Conservation (phyloP, 2,797 vertebrate genomes). For the Myiothlypis coronata region DNA sequence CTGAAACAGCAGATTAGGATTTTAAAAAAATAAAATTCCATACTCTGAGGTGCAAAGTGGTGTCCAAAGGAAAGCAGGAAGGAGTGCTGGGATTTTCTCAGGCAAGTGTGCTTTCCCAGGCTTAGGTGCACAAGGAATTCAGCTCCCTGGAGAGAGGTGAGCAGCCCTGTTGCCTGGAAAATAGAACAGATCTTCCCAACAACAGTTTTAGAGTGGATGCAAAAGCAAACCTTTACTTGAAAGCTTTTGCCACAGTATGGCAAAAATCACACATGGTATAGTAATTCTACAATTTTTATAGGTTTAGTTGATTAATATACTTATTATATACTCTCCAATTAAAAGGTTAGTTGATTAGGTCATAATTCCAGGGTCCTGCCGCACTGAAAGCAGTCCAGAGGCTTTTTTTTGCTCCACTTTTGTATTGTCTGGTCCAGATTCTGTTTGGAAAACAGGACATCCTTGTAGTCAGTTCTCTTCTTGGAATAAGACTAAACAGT, state of each 20-base stretch:
- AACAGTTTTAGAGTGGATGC: not conserved
- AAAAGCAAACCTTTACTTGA: not conserved
- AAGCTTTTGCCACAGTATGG: not conserved
- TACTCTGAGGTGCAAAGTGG: not conserved
- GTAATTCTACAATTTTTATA: not conserved
- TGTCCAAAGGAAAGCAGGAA: not conserved
- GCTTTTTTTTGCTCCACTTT: not conserved
- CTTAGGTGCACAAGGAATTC: not conserved
- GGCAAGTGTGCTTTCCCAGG: not conserved
- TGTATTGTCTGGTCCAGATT: not conserved
- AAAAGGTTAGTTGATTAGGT: not conserved
- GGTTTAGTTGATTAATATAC: fast-evolving
- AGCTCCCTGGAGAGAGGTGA: not conserved
- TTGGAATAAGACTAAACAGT: not conserved
- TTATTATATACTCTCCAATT: not conserved
- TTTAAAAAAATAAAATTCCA: too few relatives aligned
- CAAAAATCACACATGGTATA: not conserved
- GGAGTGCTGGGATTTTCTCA: not conserved
- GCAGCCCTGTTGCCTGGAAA: not conserved
- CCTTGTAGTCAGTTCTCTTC: not conserved
- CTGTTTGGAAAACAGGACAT: not conserved
- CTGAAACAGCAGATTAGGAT: not conserved
- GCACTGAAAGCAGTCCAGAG: not conserved
- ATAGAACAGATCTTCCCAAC: not conserved
- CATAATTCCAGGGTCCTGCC: not conserved